Evolutionary conservation across 2,113 vertebrate genomes (phyloP).

Genomic region (Mystacornis crossleyi): DNA sequence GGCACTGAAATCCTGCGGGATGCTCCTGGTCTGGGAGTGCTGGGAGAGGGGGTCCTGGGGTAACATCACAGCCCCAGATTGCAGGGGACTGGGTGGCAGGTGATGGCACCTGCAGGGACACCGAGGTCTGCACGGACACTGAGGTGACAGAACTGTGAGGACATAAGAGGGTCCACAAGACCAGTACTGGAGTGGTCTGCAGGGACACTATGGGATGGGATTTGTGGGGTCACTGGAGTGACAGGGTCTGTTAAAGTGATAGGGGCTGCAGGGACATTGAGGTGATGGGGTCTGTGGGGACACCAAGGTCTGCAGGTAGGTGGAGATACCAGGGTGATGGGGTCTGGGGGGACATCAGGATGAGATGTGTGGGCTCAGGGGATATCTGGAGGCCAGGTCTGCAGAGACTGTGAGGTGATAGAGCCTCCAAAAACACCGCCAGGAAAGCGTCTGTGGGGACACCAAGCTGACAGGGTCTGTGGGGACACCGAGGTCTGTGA

Average conservation of each 20-base stretch:
- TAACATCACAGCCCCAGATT: rapidly evolving
- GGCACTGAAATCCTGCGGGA: rapidly evolving
- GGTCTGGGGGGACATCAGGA: neutral
- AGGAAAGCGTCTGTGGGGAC: neutral
- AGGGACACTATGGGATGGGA: neutral
- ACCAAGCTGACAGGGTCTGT: neutral
- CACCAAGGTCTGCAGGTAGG: neutral
- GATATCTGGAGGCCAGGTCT: neutral
- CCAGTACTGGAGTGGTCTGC: neutral
- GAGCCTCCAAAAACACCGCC: neutral
- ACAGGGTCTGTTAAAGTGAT: neutral
- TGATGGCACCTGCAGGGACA: neutral
- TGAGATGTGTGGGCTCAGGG: neutral
- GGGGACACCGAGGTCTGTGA: neutral
- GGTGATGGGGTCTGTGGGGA: neutral
- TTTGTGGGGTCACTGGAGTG: neutral
- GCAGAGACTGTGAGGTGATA: neutral
- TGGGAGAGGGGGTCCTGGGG: neutral
- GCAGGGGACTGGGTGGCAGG: neutral
- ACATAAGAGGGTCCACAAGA: neutral
- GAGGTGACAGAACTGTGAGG: neutral
- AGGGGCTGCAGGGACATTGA: neutral
- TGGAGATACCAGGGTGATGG: neutral
- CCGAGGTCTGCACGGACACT: rapidly evolving
- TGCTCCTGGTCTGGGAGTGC: neutral